phyloP scores from a whole-genome alignment of 2,888 invertebrate genomes.

The Osmoderma eremita region DNA sequence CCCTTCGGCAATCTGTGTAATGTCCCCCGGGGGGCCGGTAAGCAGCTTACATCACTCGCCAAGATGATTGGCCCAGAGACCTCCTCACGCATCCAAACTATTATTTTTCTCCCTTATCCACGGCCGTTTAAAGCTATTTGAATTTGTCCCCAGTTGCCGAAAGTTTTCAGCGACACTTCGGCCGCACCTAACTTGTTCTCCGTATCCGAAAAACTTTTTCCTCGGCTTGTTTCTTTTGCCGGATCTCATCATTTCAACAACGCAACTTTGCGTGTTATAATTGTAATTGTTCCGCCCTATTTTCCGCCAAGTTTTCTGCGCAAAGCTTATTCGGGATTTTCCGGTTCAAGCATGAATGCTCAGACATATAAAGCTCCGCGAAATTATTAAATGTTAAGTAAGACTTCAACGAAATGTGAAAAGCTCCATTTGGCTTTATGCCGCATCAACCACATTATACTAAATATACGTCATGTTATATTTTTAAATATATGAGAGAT shows the following conservation, averaged over 20 bases:
- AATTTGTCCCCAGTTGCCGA: conserved; percentile 56
- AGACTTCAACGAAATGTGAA: conserved; percentile 6
- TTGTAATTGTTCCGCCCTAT: conserved; percentile 32
- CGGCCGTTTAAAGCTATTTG: conserved; percentile 58
- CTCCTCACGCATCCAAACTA: conserved; percentile 53
- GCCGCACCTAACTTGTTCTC: conserved; percentile 32
- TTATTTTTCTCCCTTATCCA: conserved; percentile 56
- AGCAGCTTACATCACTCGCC: conserved; percentile 59
- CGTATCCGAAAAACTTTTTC: conserved; percentile 25
- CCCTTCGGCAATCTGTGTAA: conserved; percentile 61
- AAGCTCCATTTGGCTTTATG: conserved; percentile 1
- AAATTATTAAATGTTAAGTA: conserved; percentile 24
- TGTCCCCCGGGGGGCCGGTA: conserved; percentile 60
- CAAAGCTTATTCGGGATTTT: conserved; percentile 21
- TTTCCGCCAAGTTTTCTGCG: conserved; percentile 16
- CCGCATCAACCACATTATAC: not conserved
- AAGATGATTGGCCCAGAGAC: conserved; percentile 59
- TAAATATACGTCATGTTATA: too few relatives aligned
- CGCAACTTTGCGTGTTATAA: conserved; percentile 34
- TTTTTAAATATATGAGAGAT: too few relatives aligned
- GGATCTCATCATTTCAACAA: conserved; percentile 31
- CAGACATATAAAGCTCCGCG: conserved; percentile 7
- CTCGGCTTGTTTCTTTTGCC: conserved; percentile 28
- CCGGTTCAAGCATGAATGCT: conserved; percentile 8
- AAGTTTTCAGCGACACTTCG: conserved; percentile 51